Percentiles rank a stretch among this genome's conserved stretches.
These are phyloP conservation scores for Saccopteryx leptura DNA, from an alignment of 2,113 vertebrate species.

Conservation along the genomic window DNA sequence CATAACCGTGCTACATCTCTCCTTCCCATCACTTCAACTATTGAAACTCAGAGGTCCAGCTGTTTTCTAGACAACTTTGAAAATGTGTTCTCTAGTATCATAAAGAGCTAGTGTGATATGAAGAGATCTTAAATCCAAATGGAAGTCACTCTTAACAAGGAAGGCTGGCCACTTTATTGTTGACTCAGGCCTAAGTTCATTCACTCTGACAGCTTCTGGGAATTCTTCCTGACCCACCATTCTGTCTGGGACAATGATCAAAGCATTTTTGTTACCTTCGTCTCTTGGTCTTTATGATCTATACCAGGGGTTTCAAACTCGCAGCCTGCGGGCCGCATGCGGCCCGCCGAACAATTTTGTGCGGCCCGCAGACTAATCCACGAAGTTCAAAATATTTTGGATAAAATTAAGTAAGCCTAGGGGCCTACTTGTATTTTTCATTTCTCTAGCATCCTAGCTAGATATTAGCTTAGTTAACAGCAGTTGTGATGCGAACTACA, in stretches of 20 bases:
- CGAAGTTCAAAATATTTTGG: no score
- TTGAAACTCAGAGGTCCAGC: not conserved
- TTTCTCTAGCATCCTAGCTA: no score
- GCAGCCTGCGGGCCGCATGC: no score
- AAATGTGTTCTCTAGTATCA: not conserved
- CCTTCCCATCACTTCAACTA: not conserved
- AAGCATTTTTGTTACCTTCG: not conserved
- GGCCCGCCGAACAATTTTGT: no score
- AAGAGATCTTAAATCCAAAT: not conserved
- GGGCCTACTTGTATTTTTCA: no score
- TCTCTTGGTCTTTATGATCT: no score
- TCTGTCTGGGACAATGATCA: not conserved
- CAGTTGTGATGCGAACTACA: no score
- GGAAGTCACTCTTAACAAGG: not conserved
- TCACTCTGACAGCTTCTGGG: not conserved
- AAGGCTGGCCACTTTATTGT: not conserved
- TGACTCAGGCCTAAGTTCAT: not conserved
- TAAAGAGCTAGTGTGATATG: not conserved
- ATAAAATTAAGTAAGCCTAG: no score
- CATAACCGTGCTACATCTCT: not conserved
- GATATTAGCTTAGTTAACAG: no score
- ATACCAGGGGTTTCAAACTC: no score
- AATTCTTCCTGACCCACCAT: not conserved
- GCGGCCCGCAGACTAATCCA: no score
- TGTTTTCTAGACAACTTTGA: not conserved